Conservation (phyloP, 2,888 invertebrate species). For the Papilio elwesi region DNA sequence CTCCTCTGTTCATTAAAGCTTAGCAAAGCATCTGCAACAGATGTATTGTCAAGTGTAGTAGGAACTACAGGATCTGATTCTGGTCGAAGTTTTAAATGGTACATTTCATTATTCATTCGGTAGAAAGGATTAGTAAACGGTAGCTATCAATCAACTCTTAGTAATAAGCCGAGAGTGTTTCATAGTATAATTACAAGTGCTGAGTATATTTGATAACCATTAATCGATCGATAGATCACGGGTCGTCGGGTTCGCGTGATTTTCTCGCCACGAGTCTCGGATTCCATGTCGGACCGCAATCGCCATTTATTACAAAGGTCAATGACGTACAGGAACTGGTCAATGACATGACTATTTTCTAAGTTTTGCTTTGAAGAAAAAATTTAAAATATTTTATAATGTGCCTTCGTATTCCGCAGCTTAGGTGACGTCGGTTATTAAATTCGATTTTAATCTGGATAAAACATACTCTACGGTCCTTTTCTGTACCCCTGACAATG, state of each 20-base stretch:
- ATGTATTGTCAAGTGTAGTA: too few relatives aligned
- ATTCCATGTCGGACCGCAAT: background rate
- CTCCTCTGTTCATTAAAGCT: too few relatives aligned
- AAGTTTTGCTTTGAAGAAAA: background rate
- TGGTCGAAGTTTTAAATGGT: too few relatives aligned
- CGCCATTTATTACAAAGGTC: slow-evolving; percentile 13
- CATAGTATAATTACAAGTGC: background rate
- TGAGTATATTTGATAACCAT: background rate
- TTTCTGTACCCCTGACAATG: too few relatives aligned
- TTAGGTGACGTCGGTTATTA: too few relatives aligned
- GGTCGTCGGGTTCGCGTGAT: background rate
- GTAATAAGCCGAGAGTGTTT: too few relatives aligned
- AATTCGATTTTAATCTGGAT: background rate
- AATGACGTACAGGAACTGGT: slow-evolving; percentile 1
- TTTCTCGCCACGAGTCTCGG: background rate
- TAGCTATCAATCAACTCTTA: too few relatives aligned
- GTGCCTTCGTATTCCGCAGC: background rate
- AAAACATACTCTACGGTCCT: too few relatives aligned
- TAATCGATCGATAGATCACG: background rate
- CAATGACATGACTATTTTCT: background rate
- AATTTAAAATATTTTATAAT: background rate
- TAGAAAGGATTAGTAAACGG: too few relatives aligned
- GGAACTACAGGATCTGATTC: too few relatives aligned
- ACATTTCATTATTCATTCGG: too few relatives aligned
- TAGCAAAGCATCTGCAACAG: too few relatives aligned